These are phyloP conservation scores for Drosophila koepferae DNA, from an alignment of 2,888 invertebrate species.

Conservation along the genomic window DNA sequence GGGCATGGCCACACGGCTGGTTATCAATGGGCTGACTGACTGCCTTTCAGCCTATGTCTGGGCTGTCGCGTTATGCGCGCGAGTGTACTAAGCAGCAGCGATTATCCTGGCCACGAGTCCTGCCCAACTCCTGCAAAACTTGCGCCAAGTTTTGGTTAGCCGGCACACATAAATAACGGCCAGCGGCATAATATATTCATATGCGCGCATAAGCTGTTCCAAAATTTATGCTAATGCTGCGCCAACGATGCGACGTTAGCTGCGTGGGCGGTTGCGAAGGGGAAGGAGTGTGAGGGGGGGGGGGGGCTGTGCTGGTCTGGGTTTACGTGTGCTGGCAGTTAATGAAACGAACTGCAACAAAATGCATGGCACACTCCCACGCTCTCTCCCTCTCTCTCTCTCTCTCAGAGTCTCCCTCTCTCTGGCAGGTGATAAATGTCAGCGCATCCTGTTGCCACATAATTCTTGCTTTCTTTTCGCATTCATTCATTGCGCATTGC, in stretches of 20 bases:
- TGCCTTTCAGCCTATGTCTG: not conserved
- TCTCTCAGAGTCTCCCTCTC: no score
- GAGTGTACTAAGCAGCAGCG: conserved; percentile 81
- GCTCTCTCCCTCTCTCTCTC: no score
- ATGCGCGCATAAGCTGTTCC: conserved; percentile 68
- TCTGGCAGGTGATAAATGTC: conserved; percentile 74
- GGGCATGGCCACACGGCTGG: conserved; percentile 20
- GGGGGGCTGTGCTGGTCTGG: no score
- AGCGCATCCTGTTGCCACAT: conserved; percentile 78
- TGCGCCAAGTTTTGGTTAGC: conserved; percentile 57
- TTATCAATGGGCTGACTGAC: conserved; percentile 52
- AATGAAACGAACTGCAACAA: no score
- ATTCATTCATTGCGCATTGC: conserved; percentile 50
- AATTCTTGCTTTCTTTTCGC: conserved; percentile 56
- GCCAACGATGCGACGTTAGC: not conserved
- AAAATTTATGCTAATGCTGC: conserved; percentile 73
- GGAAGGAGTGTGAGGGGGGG: not conserved
- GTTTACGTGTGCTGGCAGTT: no score
- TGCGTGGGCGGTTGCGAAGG: not conserved
- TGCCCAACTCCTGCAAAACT: conserved; percentile 37
- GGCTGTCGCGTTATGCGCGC: conserved; percentile 60
- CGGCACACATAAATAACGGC: conserved; percentile 64
- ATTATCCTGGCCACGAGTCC: conserved; percentile 69
- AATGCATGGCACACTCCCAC: no score
- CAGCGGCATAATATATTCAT: conserved; percentile 69